Conservation (phyloP, 1,140 invertebrate genomes). For the Paracyclopina nana region DNA sequence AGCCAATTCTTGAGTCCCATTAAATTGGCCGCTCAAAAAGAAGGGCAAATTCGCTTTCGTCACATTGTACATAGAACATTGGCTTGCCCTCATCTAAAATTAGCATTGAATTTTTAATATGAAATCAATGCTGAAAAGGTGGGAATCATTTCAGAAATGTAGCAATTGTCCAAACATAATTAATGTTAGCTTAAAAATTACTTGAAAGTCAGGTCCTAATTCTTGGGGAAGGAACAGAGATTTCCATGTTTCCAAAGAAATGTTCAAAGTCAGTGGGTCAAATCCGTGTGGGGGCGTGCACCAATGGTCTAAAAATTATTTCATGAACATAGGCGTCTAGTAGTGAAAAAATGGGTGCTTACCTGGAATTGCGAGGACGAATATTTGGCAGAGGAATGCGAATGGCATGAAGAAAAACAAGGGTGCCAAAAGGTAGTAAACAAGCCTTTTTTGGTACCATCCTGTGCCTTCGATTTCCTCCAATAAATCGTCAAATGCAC, state of each 20-base stretch:
- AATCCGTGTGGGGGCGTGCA: background rate
- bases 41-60: background rate
- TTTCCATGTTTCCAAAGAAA: background rate
- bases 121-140: too few species aligned
- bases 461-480: conserved; percentile 3
- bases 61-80: background rate
- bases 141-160: too few species aligned
- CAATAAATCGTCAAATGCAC: background rate
- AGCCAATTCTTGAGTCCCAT: background rate
- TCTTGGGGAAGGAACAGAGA: background rate
- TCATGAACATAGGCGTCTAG: background rate
- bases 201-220: background rate
- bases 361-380: background rate
- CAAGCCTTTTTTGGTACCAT: background rate
- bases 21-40: background rate
- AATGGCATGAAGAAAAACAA: background rate
- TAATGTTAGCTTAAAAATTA: too few species aligned
- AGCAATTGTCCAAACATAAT: too few species aligned
- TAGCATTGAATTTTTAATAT: too few species aligned
- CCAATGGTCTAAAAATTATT: background rate
- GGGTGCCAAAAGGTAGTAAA: background rate
- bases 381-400: background rate
- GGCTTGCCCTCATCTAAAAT: background rate
- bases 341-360: background rate
- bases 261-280: background rate